These are phyloP conservation scores for Rhorus exstirpatorius DNA, from an alignment of 2,888 invertebrate species.

Conservation along the genomic window DNA sequence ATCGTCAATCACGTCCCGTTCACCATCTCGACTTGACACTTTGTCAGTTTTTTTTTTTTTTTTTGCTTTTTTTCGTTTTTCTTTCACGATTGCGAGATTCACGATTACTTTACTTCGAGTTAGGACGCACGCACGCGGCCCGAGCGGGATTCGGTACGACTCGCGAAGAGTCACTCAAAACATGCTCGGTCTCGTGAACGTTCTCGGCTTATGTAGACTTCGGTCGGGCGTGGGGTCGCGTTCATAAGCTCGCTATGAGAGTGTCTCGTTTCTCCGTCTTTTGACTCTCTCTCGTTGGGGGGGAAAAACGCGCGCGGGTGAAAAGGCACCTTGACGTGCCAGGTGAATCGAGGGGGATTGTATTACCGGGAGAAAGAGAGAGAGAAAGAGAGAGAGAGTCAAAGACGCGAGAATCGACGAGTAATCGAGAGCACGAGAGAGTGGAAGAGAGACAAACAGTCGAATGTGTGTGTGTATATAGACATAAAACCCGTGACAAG, in stretches of 20 bases:
- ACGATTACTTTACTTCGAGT: conserved; percentile 21
- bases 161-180: conserved; percentile 78
- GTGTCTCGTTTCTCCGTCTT: conserved; percentile 7
- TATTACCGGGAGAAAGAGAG: conserved; percentile 72
- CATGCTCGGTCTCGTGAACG: conserved; percentile 80
- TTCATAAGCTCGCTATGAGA: conserved; percentile 25
- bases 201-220: conserved; percentile 85
- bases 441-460: conserved; percentile 37
- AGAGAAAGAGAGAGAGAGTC: conserved; percentile 63
- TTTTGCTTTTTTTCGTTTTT: conserved; percentile 13
- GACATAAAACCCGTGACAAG: conserved; percentile 16
- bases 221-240: conserved; percentile 61
- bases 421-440: conserved; percentile 41
- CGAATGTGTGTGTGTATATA: background rate
- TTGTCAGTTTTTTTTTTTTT: background rate
- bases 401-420: conserved; percentile 44
- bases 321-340: conserved; percentile 68
- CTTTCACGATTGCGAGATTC: conserved; percentile 47
- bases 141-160: conserved; percentile 64
- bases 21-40: conserved; percentile 77
- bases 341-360: conserved; percentile 79
- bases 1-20: conserved; percentile 73
- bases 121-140: conserved; percentile 9
- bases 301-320: conserved; percentile 43
- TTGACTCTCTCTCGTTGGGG: conserved; percentile 20